Base-by-base conservation (phyloP, 2,888 invertebrate species). In the Volucella inflata region DNA sequence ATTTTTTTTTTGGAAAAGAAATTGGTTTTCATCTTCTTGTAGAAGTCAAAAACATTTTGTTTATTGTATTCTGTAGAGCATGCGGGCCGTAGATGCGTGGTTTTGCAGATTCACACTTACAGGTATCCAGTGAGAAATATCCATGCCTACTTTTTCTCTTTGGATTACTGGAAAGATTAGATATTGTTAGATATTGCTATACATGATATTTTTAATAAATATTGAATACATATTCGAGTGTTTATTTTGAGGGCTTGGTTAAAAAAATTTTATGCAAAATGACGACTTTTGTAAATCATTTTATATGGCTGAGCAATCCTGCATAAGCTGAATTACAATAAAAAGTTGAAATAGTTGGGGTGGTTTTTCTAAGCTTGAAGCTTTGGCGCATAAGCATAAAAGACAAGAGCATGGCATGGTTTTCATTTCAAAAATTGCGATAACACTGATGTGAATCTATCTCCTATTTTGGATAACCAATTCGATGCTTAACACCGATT, bases 81-180 rank as follows among this genome's bases (percentile, higher is more conserved):
- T 17, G 67, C 55, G 44, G 21, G 36, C 50, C 57, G 62, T 36
- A 44, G 67, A 75, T 64, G 57, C 55, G 14, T 1, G 2, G 42
- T 46, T 60, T 30, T 14, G 9, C 3, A 40, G 16, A n/a, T 40
- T 64, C 46, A 46, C 75, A 76, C 53, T 75, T 59, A 59, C 76
- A 59, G 51, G 70, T 59, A 51, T 82, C 60, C 71, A 67, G 64
- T 48, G 51, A 46, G 64, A 65, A 40, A 42, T 14, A 60, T 53
- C 82, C 76, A 72, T 65, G 70, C 64, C 81, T 59, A 65, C 64
- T 70, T 46, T 77, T 72, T 72, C 67, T 72, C 71, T 82, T 82
- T 82, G 67, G 82, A 82, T 82, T 82, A 82, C 82, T 82, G 77
- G 38, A 82, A 82, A 72, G 50, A 82, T 51, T 59, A 14, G 16